Percentiles rank a stretch among this genome's conserved stretches.
Conservation (phyloP, 2,113 vertebrate species). For the Toxotes jaculatrix region DNA sequence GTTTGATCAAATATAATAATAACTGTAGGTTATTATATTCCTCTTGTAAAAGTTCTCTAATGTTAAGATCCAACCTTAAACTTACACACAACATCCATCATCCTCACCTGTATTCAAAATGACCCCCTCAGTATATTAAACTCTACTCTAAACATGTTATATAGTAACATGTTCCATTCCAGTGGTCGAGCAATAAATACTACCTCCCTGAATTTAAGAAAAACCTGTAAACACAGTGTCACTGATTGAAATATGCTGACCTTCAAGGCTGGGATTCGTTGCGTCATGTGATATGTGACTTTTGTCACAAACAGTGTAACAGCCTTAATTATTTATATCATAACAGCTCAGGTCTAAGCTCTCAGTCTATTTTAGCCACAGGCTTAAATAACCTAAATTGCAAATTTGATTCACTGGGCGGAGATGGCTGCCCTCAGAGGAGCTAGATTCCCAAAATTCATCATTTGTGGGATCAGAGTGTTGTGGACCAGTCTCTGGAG, state of each 20-base stretch:
- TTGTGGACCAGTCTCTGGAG: not conserved
- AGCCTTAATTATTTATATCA: not conserved
- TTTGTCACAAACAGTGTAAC: not conserved
- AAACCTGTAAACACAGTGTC: not conserved
- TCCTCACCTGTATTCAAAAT: not conserved
- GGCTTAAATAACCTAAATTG: conserved; percentile 2
- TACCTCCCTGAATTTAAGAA: not conserved
- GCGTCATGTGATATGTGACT: not conserved
- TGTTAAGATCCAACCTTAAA: too few species aligned
- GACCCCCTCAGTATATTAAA: not conserved
- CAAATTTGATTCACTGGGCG: not conserved
- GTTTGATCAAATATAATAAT: too few species aligned
- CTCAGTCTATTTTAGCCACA: not conserved
- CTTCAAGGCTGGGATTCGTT: not conserved
- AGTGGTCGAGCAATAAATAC: not conserved
- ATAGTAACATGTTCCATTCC: not conserved
- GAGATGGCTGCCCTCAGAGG: not conserved
- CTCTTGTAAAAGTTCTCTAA: too few species aligned
- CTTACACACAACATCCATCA: too few species aligned
- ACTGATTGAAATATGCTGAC: not conserved
- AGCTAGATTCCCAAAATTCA: not conserved
- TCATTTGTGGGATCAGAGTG: not conserved
- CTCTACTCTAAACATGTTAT: not conserved
- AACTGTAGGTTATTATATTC: too few species aligned
- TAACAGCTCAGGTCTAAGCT: not conserved